Evolutionary conservation across 2,888 invertebrate genomes (phyloP).

Genomic region (Lymantria monacha): DNA sequence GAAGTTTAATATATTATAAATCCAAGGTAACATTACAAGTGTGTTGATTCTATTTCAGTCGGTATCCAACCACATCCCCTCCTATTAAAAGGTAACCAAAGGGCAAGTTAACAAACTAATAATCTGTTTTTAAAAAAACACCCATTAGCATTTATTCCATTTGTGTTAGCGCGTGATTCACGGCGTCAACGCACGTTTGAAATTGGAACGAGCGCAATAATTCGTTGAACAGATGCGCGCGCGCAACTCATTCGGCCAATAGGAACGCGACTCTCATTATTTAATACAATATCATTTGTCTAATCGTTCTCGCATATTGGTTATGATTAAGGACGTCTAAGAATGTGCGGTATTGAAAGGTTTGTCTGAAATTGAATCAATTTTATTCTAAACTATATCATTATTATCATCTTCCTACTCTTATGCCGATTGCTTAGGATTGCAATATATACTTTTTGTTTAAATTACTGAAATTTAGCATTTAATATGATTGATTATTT

Average conservation of each 20-base stretch:
- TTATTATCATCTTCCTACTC: no score
- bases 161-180: conserved; percentile 32
- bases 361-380: background rate
- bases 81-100: background rate
- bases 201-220: conserved; percentile 57
- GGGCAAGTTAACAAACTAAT: conserved; percentile 13
- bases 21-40: no score
- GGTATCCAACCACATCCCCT: background rate
- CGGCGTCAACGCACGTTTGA: conserved; percentile 41
- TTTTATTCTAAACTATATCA: background rate
- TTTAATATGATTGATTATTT: no score
- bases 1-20: no score
- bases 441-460: no score
- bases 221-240: conserved; percentile 71
- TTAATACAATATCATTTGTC: conserved; percentile 57
- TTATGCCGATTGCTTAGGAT: no score
- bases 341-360: conserved; percentile 17
- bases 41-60: background rate
- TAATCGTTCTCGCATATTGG: conserved; percentile 40
- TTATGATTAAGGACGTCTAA: conserved; percentile 29
- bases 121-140: conserved; percentile 18
- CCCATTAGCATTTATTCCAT: conserved; percentile 27
- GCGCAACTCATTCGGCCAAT: conserved; percentile 47
- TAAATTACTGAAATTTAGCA: no score
- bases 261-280: conserved; percentile 34